Conservation (phyloP, 2,888 invertebrate genomes). For the Monoplex corrugatus region DNA sequence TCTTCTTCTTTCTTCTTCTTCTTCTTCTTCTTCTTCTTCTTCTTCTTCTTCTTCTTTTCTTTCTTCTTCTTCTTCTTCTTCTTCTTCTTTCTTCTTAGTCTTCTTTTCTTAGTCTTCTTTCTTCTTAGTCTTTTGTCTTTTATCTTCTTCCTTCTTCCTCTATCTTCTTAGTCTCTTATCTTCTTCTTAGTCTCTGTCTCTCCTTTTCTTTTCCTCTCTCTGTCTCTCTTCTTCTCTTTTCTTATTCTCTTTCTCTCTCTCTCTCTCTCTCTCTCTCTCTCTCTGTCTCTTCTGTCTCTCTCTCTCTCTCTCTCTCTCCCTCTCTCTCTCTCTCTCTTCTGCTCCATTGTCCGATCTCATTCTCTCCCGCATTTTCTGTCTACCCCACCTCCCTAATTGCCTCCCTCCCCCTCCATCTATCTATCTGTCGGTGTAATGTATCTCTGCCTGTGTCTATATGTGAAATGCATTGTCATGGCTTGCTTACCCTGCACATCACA, state of each 20-base stretch:
- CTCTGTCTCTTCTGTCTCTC: background rate
- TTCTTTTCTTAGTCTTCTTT: constrained; percentile 20
- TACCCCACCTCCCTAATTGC: background rate
- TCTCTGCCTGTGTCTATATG: too few species aligned
- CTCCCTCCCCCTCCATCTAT: background rate
- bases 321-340: background rate
- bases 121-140: constrained; percentile 34
- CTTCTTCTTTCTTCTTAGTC: constrained; percentile 18
- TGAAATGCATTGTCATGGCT: too few species aligned
- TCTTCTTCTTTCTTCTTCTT: background rate
- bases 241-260: background rate
- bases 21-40: background rate
- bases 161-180: background rate
- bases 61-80: background rate
- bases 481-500: too few species aligned
- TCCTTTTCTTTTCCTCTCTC: background rate
- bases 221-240: background rate
- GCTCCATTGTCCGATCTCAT: background rate
- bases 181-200: background rate
- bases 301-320: background rate
- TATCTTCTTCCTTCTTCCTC: background rate
- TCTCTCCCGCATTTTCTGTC: background rate
- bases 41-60: background rate
- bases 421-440: too few species aligned
- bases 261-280: background rate